phyloP scores from a whole-genome alignment of 2,888 invertebrate species.

The Acanthosepion lycidas region DNA sequence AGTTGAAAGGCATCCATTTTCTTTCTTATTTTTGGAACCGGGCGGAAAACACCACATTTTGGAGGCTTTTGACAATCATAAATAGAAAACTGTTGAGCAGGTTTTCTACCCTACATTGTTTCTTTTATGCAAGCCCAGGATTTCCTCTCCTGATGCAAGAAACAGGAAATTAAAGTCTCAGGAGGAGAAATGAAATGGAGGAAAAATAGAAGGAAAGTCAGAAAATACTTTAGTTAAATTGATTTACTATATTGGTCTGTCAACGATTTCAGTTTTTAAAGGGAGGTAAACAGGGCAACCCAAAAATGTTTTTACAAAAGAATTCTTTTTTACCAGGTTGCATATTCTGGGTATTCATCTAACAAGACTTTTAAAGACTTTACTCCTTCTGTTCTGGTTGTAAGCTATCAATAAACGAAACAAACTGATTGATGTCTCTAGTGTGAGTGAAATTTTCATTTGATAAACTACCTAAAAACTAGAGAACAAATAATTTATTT shows the following conservation, averaged over 20 bases:
- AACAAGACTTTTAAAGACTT: too few relatives aligned
- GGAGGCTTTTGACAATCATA: not conserved
- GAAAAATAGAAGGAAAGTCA: not conserved
- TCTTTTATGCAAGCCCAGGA: not conserved
- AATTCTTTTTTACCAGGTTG: not conserved
- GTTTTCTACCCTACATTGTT: not conserved
- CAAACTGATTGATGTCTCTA: too few relatives aligned
- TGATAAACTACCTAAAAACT: too few relatives aligned
- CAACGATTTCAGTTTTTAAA: not conserved
- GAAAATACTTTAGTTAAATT: not conserved
- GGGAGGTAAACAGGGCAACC: too few relatives aligned
- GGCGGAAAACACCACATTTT: not conserved
- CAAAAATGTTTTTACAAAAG: too few relatives aligned
- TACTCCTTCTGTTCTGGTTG: too few relatives aligned
- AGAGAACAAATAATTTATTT: too few relatives aligned
- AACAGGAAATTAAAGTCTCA: slow-evolving; percentile 22
- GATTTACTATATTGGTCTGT: not conserved
- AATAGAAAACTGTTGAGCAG: not conserved
- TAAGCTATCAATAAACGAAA: too few relatives aligned
- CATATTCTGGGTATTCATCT: not conserved
- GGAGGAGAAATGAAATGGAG: not conserved
- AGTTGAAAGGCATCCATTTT: not conserved
- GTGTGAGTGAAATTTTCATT: too few relatives aligned
- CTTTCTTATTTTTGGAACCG: not conserved
- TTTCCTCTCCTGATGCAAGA: not conserved